These are phyloP conservation scores for Ictalurus punctatus DNA, from an alignment of 2,113 vertebrate species.

Conservation along the genomic window DNA sequence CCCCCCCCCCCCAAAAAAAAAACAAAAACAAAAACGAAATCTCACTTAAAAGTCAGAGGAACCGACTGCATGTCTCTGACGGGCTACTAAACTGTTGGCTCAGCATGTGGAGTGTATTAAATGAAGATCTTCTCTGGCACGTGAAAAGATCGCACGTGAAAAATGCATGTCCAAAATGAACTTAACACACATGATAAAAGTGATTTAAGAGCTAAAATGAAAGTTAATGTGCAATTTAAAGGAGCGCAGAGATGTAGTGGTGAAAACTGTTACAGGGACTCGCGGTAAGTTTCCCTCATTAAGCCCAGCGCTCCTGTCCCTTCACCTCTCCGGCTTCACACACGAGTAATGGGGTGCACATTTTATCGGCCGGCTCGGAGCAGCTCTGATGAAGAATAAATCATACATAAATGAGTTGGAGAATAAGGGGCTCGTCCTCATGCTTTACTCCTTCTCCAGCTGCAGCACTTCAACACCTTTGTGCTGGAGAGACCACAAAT, in stretches of 20 bases:
- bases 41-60: slow-evolving; percentile 6
- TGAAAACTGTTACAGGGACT: slow-evolving; percentile 3
- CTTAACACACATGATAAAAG: slow-evolving; percentile 26
- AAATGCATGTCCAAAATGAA: background rate
- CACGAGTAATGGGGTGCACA: too few relatives aligned
- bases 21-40: background rate
- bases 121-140: background rate
- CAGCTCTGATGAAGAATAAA: slow-evolving; percentile 51
- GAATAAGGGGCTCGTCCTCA: background rate
- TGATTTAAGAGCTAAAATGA: background rate
- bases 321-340: background rate
- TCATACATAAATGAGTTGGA: slow-evolving; percentile 40
- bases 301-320: background rate
- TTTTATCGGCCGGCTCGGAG: slow-evolving; percentile 11
- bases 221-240: slow-evolving; percentile 23
- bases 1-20: too few relatives aligned
- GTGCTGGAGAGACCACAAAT: background rate
- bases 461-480: slow-evolving; percentile 2
- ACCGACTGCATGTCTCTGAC: background rate
- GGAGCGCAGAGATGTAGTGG: background rate
- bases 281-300: background rate
- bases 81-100: background rate
- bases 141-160: background rate
- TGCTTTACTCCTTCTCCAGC: background rate
- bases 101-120: slow-evolving; percentile 17